These are phyloP conservation scores for Peromyscus nudipes DNA, from an alignment of 2,797 vertebrate genomes.

Conservation along the genomic window DNA sequence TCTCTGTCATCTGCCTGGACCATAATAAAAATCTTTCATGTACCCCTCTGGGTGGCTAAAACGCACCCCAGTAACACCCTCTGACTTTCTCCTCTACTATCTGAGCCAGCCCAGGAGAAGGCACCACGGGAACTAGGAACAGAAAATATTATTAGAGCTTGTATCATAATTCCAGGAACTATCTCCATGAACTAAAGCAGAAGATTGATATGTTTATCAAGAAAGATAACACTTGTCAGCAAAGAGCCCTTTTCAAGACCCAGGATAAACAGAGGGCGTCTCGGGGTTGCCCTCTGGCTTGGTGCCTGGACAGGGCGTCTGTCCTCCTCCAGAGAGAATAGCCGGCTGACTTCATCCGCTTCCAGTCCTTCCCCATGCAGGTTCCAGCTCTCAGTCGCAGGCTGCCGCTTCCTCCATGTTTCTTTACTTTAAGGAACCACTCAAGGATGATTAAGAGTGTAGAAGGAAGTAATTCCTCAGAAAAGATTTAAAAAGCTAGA, in stretches of 20 bases:
- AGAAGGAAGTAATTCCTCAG: conserved; percentile 70
- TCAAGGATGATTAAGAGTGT: conserved; percentile 40
- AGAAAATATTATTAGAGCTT: conserved; percentile 74
- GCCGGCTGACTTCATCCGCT: conserved; percentile 2
- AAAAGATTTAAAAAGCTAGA: conserved; percentile 61
- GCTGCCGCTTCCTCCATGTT: not conserved
- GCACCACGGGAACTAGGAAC: conserved; percentile 62
- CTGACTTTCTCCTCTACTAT: not conserved
- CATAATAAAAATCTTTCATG: not conserved
- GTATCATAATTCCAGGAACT: conserved; percentile 24
- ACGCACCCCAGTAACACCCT: not conserved
- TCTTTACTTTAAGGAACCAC: conserved; percentile 55
- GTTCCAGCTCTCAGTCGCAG: not conserved
- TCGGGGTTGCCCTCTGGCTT: conserved; percentile 24
- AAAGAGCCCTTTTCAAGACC: conserved; percentile 35
- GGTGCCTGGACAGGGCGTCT: not conserved
- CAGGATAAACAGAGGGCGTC: conserved; percentile 62
- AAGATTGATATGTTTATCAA: conserved; percentile 78
- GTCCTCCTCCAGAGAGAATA: not conserved
- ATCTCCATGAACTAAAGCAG: conserved; percentile 64
- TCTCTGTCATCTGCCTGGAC: not conserved
- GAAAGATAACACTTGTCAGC: conserved; percentile 54
- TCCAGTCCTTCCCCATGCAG: not conserved
- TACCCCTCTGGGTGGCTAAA: not conserved
- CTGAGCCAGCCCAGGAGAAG: conserved; percentile 46